Evolutionary conservation across 2,888 invertebrate genomes (phyloP).

Genomic region (Atherix ibis): DNA sequence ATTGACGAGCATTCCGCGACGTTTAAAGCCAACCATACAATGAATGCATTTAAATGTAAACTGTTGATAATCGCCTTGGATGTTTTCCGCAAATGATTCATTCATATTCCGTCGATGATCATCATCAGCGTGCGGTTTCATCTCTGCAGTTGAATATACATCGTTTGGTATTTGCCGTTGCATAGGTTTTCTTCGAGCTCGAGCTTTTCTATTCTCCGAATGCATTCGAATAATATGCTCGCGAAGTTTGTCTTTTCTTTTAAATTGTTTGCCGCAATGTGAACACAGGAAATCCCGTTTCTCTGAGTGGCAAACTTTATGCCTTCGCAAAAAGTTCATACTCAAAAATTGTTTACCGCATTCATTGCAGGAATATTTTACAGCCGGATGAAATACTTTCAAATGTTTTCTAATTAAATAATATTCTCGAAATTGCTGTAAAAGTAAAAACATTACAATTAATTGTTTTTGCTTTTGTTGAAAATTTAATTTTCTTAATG

Average conservation of each 20-base stretch:
- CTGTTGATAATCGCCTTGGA: constrained; percentile 46
- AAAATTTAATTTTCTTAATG: background rate
- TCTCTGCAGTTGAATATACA: background rate
- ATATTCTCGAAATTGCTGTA: constrained; percentile 46
- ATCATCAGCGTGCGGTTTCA: background rate
- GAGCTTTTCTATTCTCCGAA: constrained; percentile 8
- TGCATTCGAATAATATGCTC: constrained; percentile 13
- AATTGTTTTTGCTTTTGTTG: background rate
- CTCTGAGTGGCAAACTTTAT: constrained; percentile 40
- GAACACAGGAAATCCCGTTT: constrained; percentile 56
- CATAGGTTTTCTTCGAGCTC: background rate
- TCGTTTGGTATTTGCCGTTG: constrained; percentile 2
- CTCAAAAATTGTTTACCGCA: constrained; percentile 56
- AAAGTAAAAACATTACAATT: constrained; percentile 11
- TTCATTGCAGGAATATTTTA: constrained; percentile 47
- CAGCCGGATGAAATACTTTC: constrained; percentile 52
- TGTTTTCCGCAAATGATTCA: constrained; percentile 6
- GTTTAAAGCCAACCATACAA: constrained; percentile 57
- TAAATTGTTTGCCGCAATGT: constrained; percentile 61
- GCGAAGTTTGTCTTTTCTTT: constrained; percentile 35
- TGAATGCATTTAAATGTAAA: constrained; percentile 62
- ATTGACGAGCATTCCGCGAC: constrained; percentile 74
- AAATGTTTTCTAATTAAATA: constrained; percentile 57
- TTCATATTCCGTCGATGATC: constrained; percentile 5
- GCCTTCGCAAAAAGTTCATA: constrained; percentile 53